Conservation (phyloP, 2,797 vertebrate genomes). For the Acipenser transmontanus region DNA sequence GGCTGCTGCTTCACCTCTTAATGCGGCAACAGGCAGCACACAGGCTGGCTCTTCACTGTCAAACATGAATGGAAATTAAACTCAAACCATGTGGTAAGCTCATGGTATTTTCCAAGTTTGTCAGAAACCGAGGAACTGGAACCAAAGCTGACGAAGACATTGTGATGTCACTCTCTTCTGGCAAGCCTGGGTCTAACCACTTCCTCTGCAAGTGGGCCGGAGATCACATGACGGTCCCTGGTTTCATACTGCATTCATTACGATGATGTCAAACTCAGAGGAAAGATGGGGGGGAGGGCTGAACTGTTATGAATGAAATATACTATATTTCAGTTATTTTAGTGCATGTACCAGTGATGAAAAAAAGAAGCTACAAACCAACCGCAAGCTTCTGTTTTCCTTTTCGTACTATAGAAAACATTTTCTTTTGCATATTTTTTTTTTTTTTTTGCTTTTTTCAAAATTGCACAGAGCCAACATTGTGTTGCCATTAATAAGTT, state of each 20-base stretch:
- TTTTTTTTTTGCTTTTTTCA: too few species aligned
- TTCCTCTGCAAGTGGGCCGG: conserved; percentile 56
- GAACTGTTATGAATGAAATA: conserved; percentile 75
- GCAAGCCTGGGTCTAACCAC: conserved; percentile 55
- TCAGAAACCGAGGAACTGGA: conserved; percentile 83
- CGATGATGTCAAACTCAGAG: conserved; percentile 21
- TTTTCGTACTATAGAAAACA: too few species aligned
- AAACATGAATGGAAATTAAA: conserved; percentile 62
- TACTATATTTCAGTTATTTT: conserved; percentile 54
- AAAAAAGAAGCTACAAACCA: conserved; percentile 8
- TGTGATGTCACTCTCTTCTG: conserved; percentile 62
- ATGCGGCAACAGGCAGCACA: too few species aligned
- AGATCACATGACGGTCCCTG: conserved; percentile 50
- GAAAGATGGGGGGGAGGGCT: not conserved
- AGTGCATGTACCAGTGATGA: conserved; percentile 53
- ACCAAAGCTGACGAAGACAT: conserved; percentile 73
- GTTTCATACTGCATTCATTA: conserved; percentile 11
- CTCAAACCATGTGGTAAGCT: conserved; percentile 60
- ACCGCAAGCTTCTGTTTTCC: too few species aligned
- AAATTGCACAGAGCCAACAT: too few species aligned
- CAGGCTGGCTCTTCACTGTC: not conserved
- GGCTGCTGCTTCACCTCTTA: too few species aligned
- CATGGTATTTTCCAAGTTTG: conserved; percentile 75
- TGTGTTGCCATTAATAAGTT: too few species aligned
- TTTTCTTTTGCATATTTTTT: too few species aligned